Evolutionary conservation across 2,888 invertebrate species (phyloP), one percentile per base, ranked within the genome.

Genomic region (Pseudeuparius sepicola): DNA sequence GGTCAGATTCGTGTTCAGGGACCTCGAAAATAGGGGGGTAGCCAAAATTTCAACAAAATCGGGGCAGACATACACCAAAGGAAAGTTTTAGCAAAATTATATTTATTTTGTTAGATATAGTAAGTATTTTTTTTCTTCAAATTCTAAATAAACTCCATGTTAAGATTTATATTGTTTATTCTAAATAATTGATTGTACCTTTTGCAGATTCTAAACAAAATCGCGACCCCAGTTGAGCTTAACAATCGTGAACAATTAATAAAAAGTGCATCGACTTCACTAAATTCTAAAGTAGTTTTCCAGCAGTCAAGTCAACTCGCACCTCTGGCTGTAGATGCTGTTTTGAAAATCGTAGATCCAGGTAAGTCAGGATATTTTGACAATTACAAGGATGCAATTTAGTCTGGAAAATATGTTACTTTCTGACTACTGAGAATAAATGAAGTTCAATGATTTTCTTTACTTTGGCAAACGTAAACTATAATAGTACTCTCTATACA

Each of bases 201-300:
- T 28, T 48, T 49, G 15, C 20, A 51, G 54, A 81, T 96, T 44
- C 69, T 98, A 5, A 76, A 70, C 39, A 70, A 73, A 24, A 92
- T 97, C 81, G 75, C 93, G 0, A 82, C 74, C 24, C 84, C 90
- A 11, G 77, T 94, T 31, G 82, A 92, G 55, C 65, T 98, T 33
- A 65, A 67, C 34, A 93, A 98, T 62, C 78, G 84, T 53, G 85
- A 88, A 52, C 82, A 84, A 34, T 67, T 98, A 26, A 67, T 92
- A 40, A 88, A 93, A 63, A 89, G 88, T 60, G 97, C 98, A n/a
- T 86, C 93, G 3, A 99, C 98, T 16, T 87, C 97, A 2, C 70
- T 99, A 6, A 97, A 96, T 65, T 98, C 97, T 0, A 98, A 99
- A 71, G 96, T 98, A 17, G 98, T 99, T 0, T 96, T 90, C 0